Evolutionary conservation across 2,113 vertebrate species (phyloP), one percentile per base, ranked within the genome.

Genomic region (Chunga burmeisteri): DNA sequence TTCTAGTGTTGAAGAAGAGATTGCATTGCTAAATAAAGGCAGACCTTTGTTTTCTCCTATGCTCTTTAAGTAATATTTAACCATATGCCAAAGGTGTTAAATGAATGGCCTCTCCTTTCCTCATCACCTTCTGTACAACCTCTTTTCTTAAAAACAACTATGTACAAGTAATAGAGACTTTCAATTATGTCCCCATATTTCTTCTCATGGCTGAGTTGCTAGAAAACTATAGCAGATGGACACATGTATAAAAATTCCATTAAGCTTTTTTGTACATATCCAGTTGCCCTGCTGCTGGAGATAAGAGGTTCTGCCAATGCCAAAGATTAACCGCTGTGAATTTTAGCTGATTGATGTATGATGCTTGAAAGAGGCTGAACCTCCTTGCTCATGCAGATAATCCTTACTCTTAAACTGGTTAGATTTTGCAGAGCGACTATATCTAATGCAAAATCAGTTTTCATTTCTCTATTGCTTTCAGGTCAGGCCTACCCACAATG

Each of bases 261-360:
- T 92, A 96, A 92, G 78, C 77, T 81, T 90, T 96, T 81, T 85
- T 38, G 63, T 92, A 21, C 44, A 14, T 68, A 75, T 61, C 47
- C 83, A 55, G 80, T 73, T 87, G 47, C 30, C 71, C 18, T 82
- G 50, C 58, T 94, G 56, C 65, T 94, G 52, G 74, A 95, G 81
- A 83, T 96, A 82, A 94, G 89, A 94, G 75, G 14, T 95, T 95
- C 84, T 81, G 72, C 58, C 68, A 86, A 6, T 56, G 30, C 74
- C 92, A 44, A 92, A 93, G 94, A 85, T 93, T 81, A 97, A 61
- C 80, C 4, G 14, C 46, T 77, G 47, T 94, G 80, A 94, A 63
- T 96, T 97, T 86, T 83, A 92, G 66, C 40, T 92, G 91, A 94
- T 91, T 91, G 91, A 71, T 62, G 26, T 84, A 36, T 80, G 94